These are phyloP conservation scores for Drosophila austrosaltans DNA, from an alignment of 2,888 invertebrate genomes.

Conservation along the genomic window DNA sequence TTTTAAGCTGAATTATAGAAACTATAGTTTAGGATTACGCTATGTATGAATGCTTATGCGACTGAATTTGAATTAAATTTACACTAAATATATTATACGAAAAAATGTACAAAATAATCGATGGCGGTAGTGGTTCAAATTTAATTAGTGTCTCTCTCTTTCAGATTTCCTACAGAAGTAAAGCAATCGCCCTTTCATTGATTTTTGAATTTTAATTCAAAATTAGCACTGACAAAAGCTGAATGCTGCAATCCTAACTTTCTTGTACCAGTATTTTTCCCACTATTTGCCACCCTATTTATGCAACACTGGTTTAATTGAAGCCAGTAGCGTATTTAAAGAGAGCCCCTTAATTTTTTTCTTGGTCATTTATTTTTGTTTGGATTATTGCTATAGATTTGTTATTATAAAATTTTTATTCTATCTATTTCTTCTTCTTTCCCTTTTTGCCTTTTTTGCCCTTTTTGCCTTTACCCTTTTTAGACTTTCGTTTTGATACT, in stretches of 20 bases:
- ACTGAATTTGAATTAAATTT: slow-evolving; percentile 78
- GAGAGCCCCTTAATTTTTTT: background rate
- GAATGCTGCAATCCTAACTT: background rate
- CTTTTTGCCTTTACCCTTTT: slow-evolving; percentile 10
- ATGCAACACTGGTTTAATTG: background rate
- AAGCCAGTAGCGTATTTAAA: background rate
- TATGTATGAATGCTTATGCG: slow-evolving; percentile 77
- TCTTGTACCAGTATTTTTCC: background rate
- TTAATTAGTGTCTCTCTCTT: background rate
- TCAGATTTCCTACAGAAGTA: background rate
- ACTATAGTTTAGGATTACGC: slow-evolving; percentile 76
- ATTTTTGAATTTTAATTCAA: background rate
- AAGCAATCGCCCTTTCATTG: background rate
- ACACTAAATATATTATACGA: slow-evolving; percentile 42
- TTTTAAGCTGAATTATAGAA: slow-evolving; percentile 71
- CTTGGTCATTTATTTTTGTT: background rate
- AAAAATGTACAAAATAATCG: slow-evolving; percentile 25
- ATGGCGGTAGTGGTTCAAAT: slow-evolving; percentile 26
- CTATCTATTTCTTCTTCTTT: slow-evolving; percentile 23
- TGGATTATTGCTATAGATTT: background rate
- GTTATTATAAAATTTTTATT: background rate
- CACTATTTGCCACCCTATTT: background rate
- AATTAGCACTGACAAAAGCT: background rate
- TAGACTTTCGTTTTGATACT: background rate
- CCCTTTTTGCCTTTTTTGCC: slow-evolving; percentile 35